Evolutionary conservation across 2,113 vertebrate genomes (phyloP).

Genomic region (Cercopithecus mona): DNA sequence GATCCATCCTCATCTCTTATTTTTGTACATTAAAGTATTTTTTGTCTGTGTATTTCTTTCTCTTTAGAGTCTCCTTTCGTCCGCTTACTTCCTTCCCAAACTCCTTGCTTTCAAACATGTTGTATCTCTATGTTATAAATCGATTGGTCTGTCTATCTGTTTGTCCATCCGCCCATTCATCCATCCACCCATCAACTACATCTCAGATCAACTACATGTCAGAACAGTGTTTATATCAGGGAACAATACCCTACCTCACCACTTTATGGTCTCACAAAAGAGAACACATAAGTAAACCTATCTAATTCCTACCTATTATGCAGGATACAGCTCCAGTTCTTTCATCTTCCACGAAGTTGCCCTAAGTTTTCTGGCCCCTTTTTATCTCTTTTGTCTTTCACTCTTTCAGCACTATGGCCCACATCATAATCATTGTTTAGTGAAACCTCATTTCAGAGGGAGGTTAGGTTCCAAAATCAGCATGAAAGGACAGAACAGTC

Average conservation of each 20-base stretch:
- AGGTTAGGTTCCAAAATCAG: not conserved
- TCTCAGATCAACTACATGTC: not conserved
- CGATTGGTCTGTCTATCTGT: not conserved
- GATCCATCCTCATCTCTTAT: not conserved
- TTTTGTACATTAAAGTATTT: not conserved
- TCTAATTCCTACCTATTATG: not conserved
- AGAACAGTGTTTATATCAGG: not conserved
- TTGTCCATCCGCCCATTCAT: not conserved
- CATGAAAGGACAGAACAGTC: not conserved
- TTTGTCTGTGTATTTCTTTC: not conserved
- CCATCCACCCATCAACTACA: not conserved
- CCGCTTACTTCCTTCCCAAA: not conserved
- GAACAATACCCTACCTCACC: not conserved
- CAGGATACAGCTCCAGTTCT: not conserved
- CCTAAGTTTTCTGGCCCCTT: not conserved
- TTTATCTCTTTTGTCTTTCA: not conserved
- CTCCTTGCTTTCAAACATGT: not conserved
- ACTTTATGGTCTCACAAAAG: not conserved
- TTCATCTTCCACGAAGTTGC: not conserved
- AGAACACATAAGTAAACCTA: not conserved
- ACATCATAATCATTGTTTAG: not conserved
- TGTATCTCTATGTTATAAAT: not conserved
- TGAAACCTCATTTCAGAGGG: not conserved
- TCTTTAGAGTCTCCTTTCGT: not conserved
- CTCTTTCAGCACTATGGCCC: not conserved